These are phyloP conservation scores for Anisognathus igniventris DNA, from an alignment of 2,797 vertebrate genomes.

Conservation along the genomic window DNA sequence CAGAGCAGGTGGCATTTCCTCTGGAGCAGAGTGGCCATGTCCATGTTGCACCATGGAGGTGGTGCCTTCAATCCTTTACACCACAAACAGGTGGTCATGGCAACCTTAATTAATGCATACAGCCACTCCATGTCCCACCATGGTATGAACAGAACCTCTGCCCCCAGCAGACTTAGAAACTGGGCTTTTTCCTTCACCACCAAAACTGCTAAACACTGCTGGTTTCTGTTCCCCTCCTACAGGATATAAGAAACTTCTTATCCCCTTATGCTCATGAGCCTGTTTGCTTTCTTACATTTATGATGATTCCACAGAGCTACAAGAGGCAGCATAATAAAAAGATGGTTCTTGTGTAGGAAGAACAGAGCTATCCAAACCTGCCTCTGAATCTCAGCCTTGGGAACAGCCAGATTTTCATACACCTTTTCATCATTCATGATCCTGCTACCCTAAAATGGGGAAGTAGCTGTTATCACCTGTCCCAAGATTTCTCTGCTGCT, in stretches of 20 bases:
- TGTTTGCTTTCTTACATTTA: neutral
- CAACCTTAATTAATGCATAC: neutral
- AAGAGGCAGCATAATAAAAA: neutral
- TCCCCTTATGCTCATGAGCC: neutral
- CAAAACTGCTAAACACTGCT: neutral
- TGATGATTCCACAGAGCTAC: neutral
- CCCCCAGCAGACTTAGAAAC: neutral
- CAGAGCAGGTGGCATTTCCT: neutral
- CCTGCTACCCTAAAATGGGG: neutral
- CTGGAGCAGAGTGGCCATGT: too few relatives aligned
- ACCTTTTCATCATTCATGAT: neutral
- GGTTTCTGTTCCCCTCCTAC: neutral
- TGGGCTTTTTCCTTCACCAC: accelerated
- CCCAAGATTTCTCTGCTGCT: neutral
- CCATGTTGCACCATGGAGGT: accelerated
- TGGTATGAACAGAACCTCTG: neutral
- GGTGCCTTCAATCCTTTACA: neutral
- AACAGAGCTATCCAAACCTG: neutral
- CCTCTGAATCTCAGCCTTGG: neutral
- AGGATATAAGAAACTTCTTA: neutral
- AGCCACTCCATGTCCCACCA: neutral
- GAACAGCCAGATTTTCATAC: neutral
- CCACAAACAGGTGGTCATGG: neutral
- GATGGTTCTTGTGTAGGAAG: neutral
- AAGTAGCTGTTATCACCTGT: neutral